Base-by-base conservation (phyloP, 2,113 vertebrate species). In the Malurus elegans region DNA sequence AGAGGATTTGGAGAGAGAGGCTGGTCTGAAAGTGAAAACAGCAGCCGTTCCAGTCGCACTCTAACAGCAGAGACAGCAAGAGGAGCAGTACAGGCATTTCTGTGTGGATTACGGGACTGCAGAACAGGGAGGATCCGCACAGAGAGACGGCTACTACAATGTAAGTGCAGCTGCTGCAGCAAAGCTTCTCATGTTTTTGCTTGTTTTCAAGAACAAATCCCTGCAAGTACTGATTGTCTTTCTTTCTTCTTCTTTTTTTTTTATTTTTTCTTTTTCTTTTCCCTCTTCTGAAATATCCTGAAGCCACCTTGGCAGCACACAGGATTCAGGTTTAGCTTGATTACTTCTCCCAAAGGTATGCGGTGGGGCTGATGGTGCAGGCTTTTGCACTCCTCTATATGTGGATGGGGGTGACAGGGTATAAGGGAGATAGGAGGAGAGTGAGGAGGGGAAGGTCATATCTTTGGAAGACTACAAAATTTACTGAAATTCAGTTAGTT, bases 21-120 rank as follows among this genome's bases (percentile, higher is more conserved):
- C 95, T 92, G 95, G 88, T 94, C 93, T 94, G 90, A 96, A 96
- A 96, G 95, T 92, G 97, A 98, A 95, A 91, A 95, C 96, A 91
- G 96, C 94, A 90, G 95, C 94, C 60, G 79, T 88, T 95, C 75
- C 93, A 84, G 71, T 71, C 53, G 45, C 94, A 81, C 86, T 78
- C 45, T 79, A 47, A 23, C 54, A 79, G 90, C 50, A 42, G 76
- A 57, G 92, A n/a, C 87, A 95, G 91, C 3, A 3, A 92, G 71
- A 91, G 88, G 70, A 92, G 78, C 76, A 85, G 83, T 47, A 72
- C 74, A 73, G 73, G 80, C 86, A 57, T 76, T 86, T 62, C 92
- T 88, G 14, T 95, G 79, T 87, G 96, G 96, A 96, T 93, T 97
- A 93, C 42, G 3, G 73, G 92, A 92, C 94, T 96, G 93, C 95